Base-by-base conservation (phyloP, 30 jellyfish, hydroid and myxozoan genomes). In the Hydractinia echinata region DNA sequence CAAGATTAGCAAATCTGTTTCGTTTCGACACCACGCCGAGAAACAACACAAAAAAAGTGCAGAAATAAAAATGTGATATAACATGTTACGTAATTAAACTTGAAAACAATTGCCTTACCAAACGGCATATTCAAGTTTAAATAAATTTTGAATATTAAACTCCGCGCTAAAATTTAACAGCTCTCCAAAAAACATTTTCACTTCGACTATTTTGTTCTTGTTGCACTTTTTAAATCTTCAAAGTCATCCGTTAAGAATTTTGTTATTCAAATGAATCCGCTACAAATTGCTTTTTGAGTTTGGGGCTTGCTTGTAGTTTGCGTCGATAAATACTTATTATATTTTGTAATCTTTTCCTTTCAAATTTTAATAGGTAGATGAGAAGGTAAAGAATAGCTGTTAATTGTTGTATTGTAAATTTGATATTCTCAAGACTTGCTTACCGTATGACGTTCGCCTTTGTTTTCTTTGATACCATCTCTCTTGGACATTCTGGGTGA, bases 361-460 rank as follows among this genome's bases (percentile, higher is more conserved):
- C 44, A 30, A 30, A 30, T 30, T 30, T 30, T 30, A 30, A 30
- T 30, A 30, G 44, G 2, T 30, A 30, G 44, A 30, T 30, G 44
- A 30, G 44, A 30, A 30, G 44, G 44, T 2, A 2, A 30, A 30
- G 44, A 30, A 30, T 30, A 30, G 44, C 1, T n/a, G 44, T 0
- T 30, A 30, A 30, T 30, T 0, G 44, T 30, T 30, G 44, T 30
- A 30, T 30, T 30, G 44, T 30, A 30, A 30, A 30, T 30, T n/a
- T 64, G 74, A 64, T n/a, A n/a, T 64, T 51, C 74, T 4, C 39
- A 64, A 64, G 74, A 6, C 10, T 11, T 58, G 74, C 74, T n/a
- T 64, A 64, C 74, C 74, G 74, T 64, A 64, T 64, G 74, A 64
- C 74, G 74, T n/a, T n/a, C 39, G 39, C 39, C 74, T 7, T 64